phyloP scores from a whole-genome alignment of 2,113 vertebrate species.

The Odocoileus hemionus region DNA sequence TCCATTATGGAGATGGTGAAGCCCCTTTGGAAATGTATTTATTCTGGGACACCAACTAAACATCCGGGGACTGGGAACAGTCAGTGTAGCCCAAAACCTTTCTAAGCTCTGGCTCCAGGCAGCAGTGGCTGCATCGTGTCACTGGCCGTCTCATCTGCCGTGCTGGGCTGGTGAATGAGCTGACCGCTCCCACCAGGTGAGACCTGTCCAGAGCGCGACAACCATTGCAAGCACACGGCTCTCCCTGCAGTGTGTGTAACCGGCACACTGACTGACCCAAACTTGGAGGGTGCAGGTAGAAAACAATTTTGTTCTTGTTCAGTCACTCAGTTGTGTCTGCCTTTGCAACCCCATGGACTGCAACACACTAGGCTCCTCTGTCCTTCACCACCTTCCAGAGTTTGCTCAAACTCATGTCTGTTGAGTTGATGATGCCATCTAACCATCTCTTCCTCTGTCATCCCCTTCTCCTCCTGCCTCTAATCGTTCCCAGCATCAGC shows the following conservation, averaged over 20 bases:
- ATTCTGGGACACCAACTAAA: neutral
- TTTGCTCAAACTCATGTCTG: neutral
- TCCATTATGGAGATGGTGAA: neutral
- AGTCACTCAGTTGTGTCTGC: neutral
- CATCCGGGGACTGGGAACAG: neutral
- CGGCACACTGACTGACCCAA: neutral
- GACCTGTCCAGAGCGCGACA: neutral
- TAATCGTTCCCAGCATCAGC: neutral
- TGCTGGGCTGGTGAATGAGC: neutral
- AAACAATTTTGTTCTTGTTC: neutral
- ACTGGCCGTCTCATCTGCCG: fast-evolving
- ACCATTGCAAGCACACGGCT: neutral
- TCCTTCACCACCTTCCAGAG: neutral
- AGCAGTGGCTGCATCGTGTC: neutral
- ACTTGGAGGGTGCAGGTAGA: neutral
- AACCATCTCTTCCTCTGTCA: neutral
- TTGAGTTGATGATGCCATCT: neutral
- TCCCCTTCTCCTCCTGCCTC: neutral
- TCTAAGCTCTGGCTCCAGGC: neutral
- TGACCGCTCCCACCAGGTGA: neutral
- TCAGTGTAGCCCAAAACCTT: neutral
- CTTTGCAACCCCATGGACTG: neutral
- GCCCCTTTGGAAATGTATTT: neutral
- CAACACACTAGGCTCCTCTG: neutral
- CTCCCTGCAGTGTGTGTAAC: neutral